These are phyloP conservation scores for Julus scandinavius DNA, from an alignment of 2,888 invertebrate genomes.

Conservation along the genomic window DNA sequence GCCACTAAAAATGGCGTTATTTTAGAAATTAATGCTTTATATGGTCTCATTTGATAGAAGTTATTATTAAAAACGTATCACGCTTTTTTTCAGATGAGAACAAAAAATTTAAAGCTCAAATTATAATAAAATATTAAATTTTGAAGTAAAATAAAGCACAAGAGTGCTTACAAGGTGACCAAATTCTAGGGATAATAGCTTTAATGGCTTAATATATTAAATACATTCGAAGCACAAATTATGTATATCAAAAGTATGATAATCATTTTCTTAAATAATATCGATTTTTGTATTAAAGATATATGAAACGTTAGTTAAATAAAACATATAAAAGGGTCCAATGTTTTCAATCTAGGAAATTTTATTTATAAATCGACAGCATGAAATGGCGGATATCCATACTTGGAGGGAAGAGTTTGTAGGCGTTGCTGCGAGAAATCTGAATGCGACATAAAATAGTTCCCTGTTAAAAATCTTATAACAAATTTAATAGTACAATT, in stretches of 20 bases:
- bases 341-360: background rate
- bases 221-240: background rate
- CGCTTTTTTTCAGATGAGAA: background rate
- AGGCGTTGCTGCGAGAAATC: conserved; percentile 1
- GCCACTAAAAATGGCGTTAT: background rate
- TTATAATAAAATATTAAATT: background rate
- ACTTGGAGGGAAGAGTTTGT: background rate
- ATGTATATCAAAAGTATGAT: background rate
- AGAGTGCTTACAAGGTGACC: background rate
- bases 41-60: background rate
- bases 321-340: background rate
- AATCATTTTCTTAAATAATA: background rate
- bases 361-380: background rate
- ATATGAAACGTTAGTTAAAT: background rate
- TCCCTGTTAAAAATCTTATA: background rate
- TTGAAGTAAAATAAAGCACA: background rate
- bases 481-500: background rate
- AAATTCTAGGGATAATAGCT: background rate
- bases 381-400: background rate
- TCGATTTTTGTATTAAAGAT: background rate
- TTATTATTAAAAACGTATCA: background rate
- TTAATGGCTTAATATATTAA: background rate
- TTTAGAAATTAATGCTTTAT: background rate
- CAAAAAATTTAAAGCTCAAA: background rate
- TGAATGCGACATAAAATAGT: conserved; percentile 16